Percentiles rank a stretch among this genome's conserved stretches.
These are phyloP conservation scores for Tamandua tetradactyla DNA, from an alignment of 2,797 vertebrate species.

Conservation along the genomic window DNA sequence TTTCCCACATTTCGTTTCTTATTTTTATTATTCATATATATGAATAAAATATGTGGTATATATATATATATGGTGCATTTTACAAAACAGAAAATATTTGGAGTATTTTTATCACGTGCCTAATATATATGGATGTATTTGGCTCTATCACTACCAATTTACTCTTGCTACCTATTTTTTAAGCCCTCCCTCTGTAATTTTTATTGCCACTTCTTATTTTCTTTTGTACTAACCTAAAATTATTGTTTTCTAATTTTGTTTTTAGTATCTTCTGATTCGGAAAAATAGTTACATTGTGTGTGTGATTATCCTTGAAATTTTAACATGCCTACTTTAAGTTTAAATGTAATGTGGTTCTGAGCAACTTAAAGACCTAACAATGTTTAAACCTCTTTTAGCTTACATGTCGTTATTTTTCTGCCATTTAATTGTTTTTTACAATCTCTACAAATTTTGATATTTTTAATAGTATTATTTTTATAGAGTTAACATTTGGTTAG, in stretches of 20 bases:
- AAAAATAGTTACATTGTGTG: neutral
- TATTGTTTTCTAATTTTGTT: neutral
- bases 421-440: neutral
- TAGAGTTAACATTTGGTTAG: neutral
- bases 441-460: neutral
- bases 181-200: neutral
- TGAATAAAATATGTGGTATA: too few relatives aligned
- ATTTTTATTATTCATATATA: neutral
- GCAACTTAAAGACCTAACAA: neutral
- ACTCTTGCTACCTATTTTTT: neutral
- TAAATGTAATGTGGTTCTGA: neutral
- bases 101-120: neutral
- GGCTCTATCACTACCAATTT: neutral
- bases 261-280: neutral
- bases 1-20: neutral
- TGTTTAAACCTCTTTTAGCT: neutral
- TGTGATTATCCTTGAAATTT: neutral
- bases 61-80: too few relatives aligned
- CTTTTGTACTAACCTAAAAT: neutral
- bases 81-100: neutral
- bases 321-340: neutral
- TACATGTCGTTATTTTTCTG: neutral
- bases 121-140: neutral
- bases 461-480: neutral
- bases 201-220: neutral